Conservation (phyloP, 2,888 invertebrate genomes). For the Ernsta delagoae region DNA sequence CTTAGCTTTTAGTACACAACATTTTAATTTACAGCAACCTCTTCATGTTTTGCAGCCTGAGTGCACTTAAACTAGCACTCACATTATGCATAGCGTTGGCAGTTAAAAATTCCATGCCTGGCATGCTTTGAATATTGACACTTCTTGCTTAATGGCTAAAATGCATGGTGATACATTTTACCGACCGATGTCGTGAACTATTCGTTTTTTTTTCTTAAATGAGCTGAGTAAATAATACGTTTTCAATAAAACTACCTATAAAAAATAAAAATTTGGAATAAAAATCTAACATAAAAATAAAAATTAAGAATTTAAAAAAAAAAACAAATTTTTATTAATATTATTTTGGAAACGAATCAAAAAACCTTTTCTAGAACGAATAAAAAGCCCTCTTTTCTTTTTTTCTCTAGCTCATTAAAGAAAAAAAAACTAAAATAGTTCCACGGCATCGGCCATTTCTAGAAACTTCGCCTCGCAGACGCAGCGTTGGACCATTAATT, state of each 20-base stretch:
- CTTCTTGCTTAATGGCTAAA: conserved; percentile 29
- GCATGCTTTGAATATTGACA: conserved; percentile 35
- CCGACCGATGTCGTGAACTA: too few species aligned
- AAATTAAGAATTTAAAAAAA: too few species aligned
- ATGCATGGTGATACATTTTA: background rate
- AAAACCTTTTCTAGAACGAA: too few species aligned
- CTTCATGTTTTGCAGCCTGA: conserved; percentile 23
- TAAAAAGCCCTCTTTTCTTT: too few species aligned
- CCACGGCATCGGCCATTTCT: background rate
- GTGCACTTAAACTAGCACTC: conserved; percentile 35
- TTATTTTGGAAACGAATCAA: too few species aligned
- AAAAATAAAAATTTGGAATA: too few species aligned
- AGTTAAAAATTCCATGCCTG: conserved; percentile 34
- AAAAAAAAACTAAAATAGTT: background rate
- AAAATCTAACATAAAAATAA: too few species aligned
- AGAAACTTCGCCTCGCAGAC: background rate
- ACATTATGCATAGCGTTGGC: conserved; percentile 32
- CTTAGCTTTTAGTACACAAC: conserved; percentile 9
- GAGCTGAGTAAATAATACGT: too few species aligned
- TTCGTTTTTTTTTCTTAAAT: too few species aligned
- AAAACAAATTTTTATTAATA: too few species aligned
- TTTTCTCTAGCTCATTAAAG: too few species aligned
- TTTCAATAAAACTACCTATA: too few species aligned
- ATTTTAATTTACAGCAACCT: conserved; percentile 25
- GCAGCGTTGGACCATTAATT: background rate